Percentiles rank a stretch among this genome's conserved stretches.
phyloP scores from a whole-genome alignment of 2,797 vertebrate genomes.

The Capromys pilorides region DNA sequence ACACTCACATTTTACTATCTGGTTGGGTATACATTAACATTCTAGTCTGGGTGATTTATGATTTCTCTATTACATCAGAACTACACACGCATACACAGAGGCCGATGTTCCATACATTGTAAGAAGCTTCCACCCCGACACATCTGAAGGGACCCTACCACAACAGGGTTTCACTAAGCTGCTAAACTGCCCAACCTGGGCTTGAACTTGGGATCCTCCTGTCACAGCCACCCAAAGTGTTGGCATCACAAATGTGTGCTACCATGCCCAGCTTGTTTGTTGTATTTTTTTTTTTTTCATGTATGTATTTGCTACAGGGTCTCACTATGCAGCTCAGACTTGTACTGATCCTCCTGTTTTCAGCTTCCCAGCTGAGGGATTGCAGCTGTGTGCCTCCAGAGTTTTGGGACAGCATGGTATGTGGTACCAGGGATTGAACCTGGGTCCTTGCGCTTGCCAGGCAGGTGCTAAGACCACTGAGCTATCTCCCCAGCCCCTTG shows the following conservation, averaged over 20 bases:
- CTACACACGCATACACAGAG: neutral
- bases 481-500: too few species aligned
- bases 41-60: neutral
- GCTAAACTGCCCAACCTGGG: neutral
- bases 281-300: neutral
- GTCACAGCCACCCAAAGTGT: neutral
- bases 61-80: neutral
- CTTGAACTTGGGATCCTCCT: neutral
- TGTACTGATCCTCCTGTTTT: too few species aligned
- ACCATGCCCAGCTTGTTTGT: neutral
- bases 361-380: too few species aligned
- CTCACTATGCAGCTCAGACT: too few species aligned
- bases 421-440: too few species aligned
- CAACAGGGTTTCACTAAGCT: neutral
- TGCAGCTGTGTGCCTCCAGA: too few species aligned
- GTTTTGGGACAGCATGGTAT: too few species aligned
- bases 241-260: neutral
- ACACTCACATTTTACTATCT: neutral
- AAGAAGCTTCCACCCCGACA: neutral
- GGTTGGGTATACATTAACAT: neutral
- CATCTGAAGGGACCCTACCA: neutral
- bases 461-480: too few species aligned
- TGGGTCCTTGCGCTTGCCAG: too few species aligned
- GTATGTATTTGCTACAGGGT: too few species aligned
- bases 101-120: neutral